Conservation (phyloP, 2,797 vertebrate species). For the Numenius phaeopus region DNA sequence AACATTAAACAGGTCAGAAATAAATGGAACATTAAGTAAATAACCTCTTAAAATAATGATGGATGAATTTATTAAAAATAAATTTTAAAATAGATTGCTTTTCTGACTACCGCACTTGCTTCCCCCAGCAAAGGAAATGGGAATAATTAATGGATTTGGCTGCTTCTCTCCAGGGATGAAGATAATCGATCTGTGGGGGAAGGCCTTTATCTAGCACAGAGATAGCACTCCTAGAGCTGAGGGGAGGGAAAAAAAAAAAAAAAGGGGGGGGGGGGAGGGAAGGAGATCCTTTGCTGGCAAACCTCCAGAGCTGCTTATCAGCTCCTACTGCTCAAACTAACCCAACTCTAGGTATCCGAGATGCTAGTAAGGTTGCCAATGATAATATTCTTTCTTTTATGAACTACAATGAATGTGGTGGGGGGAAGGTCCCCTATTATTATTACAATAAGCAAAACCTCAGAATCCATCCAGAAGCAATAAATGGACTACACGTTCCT, state of each 20-base stretch:
- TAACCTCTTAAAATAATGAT: constrained; percentile 52
- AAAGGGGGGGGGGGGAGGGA: too few species aligned
- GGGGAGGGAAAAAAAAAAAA: neutral
- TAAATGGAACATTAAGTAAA: constrained; percentile 33
- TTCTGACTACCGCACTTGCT: constrained; percentile 10
- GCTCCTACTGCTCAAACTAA: neutral
- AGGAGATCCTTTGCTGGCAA: constrained; percentile 13
- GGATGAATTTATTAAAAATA: constrained; percentile 18
- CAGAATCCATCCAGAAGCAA: neutral
- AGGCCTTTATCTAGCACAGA: constrained; percentile 37
- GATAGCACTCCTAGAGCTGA: neutral
- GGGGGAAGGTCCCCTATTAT: neutral
- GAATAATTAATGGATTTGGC: constrained; percentile 56
- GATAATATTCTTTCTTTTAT: neutral
- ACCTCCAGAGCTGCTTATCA: constrained; percentile 54
- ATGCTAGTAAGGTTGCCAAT: neutral
- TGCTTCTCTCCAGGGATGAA: constrained; percentile 36
- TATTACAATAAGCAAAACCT: neutral
- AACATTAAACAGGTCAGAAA: neutral
- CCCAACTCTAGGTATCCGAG: neutral
- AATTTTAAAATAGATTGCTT: constrained; percentile 12
- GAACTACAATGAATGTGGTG: neutral
- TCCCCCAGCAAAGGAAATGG: constrained; percentile 24
- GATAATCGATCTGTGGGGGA: constrained; percentile 24
- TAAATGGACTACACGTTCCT: neutral